Conservation (phyloP, 2,797 vertebrate species). For the Urophycis tenuis region DNA sequence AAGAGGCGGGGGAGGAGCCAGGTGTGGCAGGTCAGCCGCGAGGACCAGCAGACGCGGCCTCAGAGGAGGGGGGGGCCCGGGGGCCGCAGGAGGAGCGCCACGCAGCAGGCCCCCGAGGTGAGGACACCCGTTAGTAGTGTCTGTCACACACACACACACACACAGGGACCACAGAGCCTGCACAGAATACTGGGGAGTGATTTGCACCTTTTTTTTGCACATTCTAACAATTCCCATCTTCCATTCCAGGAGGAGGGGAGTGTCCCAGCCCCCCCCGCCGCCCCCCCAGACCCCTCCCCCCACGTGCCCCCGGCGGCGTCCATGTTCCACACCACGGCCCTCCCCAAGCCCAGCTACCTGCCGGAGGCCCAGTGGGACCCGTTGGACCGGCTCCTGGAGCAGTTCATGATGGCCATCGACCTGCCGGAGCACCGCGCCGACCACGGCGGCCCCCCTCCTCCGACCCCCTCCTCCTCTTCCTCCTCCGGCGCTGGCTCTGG, state of each 20-base stretch:
- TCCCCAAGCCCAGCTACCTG: slow-evolving; percentile 26
- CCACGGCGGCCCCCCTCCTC: too few relatives aligned
- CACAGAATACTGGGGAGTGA: too few relatives aligned
- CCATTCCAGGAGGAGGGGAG: neutral
- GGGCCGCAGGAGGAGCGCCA: slow-evolving; percentile 6
- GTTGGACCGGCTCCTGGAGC: slow-evolving; percentile 59
- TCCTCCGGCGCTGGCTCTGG: too few relatives aligned
- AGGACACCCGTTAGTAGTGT: slow-evolving; percentile 10
- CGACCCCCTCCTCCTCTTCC: too few relatives aligned
- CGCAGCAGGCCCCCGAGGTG: slow-evolving; percentile 30
- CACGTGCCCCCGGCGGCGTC: slow-evolving; percentile 11
- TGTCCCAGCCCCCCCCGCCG: neutral
- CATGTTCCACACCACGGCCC: slow-evolving; percentile 34
- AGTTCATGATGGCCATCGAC: slow-evolving; percentile 61
- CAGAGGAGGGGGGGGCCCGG: slow-evolving; percentile 6
- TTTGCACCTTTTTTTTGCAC: too few relatives aligned
- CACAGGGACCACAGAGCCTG: neutral
- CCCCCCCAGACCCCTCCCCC: neutral
- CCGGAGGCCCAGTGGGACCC: neutral
- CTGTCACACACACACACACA: too few relatives aligned
- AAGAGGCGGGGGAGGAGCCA: slow-evolving; percentile 21
- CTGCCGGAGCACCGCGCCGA: too few relatives aligned
- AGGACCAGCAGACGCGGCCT: neutral
- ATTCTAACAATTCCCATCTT: too few relatives aligned
- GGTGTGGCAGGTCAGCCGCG: slow-evolving; percentile 31